Percentiles rank a stretch among this genome's conserved stretches.
These are phyloP conservation scores for Acanthosoma haemorrhoidale DNA, from an alignment of 2,888 invertebrate species.

Conservation along the genomic window DNA sequence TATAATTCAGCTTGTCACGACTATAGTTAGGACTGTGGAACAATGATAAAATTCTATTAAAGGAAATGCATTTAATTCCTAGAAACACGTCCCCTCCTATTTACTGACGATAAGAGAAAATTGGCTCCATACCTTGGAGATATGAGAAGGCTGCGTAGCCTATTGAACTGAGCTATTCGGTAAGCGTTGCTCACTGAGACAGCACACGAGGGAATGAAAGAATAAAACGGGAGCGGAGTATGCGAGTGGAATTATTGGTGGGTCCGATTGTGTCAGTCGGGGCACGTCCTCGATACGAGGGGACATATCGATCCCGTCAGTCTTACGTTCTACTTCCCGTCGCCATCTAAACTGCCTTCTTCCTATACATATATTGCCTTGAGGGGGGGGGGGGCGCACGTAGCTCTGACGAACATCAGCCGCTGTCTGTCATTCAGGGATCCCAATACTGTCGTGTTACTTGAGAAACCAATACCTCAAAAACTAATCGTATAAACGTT, in stretches of 20 bases:
- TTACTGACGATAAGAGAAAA: neutral
- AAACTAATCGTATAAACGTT: too few species aligned
- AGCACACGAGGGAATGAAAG: constrained; percentile 4
- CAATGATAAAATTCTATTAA: too few species aligned
- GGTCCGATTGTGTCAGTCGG: constrained; percentile 12
- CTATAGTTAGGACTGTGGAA: too few species aligned
- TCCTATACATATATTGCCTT: neutral
- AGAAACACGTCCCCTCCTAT: neutral
- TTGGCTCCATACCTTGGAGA: neutral
- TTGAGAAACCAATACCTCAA: too few species aligned
- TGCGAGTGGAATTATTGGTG: constrained; percentile 10
- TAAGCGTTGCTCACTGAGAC: neutral
- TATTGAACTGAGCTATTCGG: neutral
- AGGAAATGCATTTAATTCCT: too few species aligned
- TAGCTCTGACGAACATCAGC: neutral
- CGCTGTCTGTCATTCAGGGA: too few species aligned
- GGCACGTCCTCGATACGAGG: constrained; percentile 4
- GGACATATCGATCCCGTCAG: constrained; percentile 3
- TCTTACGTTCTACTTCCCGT: neutral
- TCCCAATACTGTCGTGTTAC: too few species aligned
- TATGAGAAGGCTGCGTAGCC: neutral
- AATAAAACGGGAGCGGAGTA: neutral
- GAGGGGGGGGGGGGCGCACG: too few species aligned
- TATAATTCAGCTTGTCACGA: too few species aligned
- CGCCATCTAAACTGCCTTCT: neutral